These are phyloP conservation scores for Eudemis profundana DNA, from an alignment of 2,888 invertebrate species.

Conservation along the genomic window DNA sequence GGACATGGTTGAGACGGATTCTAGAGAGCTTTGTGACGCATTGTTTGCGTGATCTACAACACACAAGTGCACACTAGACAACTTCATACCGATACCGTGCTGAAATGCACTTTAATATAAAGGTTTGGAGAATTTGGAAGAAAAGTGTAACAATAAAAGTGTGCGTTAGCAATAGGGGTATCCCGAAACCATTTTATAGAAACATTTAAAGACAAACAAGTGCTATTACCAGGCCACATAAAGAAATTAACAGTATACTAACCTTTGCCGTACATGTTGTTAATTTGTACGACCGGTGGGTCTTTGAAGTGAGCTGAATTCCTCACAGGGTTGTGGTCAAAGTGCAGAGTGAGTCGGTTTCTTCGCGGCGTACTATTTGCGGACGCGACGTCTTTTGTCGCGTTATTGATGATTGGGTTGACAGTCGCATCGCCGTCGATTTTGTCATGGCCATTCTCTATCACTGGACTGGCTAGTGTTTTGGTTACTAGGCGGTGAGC, in stretches of 20 bases:
- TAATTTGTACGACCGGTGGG: constrained; percentile 78
- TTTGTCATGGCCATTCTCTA: constrained; percentile 74
- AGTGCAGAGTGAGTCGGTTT: constrained; percentile 89
- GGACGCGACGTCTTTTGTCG: constrained; percentile 66
- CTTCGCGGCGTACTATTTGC: constrained; percentile 83
- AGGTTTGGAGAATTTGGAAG: not conserved
- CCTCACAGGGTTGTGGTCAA: constrained; percentile 88
- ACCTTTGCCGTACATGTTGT: constrained; percentile 76
- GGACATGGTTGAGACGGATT: constrained; percentile 90
- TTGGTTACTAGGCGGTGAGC: constrained; percentile 88
- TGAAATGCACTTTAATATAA: not conserved
- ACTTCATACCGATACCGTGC: constrained; percentile 7
- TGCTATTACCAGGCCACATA: constrained; percentile 17
- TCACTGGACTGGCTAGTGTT: constrained; percentile 66
- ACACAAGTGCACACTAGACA: constrained; percentile 45
- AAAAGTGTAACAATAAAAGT: constrained; percentile 7
- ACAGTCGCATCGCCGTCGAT: constrained; percentile 66
- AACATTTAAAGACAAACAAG: constrained; percentile 33
- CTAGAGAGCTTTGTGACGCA: constrained; percentile 90
- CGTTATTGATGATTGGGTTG: constrained; percentile 54
- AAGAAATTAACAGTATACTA: constrained; percentile 43
- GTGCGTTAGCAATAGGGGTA: constrained; percentile 34
- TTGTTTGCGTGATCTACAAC: constrained; percentile 88
- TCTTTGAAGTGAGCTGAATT: constrained; percentile 92
- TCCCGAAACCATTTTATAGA: constrained; percentile 22